Base-by-base conservation (phyloP, 2,113 vertebrate genomes). In the Uropsilus gracilis region DNA sequence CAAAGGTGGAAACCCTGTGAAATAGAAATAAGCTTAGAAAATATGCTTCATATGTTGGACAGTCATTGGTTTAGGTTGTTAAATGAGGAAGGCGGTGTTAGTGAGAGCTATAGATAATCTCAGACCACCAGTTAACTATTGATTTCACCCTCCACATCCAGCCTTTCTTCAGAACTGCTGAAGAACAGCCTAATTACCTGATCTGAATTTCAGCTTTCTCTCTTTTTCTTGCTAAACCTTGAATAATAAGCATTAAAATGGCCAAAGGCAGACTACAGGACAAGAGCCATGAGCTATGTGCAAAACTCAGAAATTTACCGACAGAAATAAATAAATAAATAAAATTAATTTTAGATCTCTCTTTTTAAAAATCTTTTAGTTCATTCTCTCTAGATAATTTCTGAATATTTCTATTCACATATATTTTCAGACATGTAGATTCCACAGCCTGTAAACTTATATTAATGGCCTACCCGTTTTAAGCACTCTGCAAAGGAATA, bases 161-260 rank as follows among this genome's bases (percentile, higher is more conserved):
- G 6, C 20, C 50, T 73, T 86, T 76, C 46, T 37, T 30, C 76
- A 75, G 69, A 71, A 32, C 75, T 71, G 26, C n/a, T 57, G 39
- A 42, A 61, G 61, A 75, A 86, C 46, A 78, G 75, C 61, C 94
- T 91, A 78, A 93, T 96, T 86, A 77, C 73, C 44, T 73, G 24
- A 77, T 84, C 28, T 83, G 85, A 90, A 90, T 94, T 95, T 91
- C 55, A 89, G 34, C 48, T 69, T 69, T 72, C 71, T 84, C 17
- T 64, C 34, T 57, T 64, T 90, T 89, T 80, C 63, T 94, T 61
- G 22, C 11, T 59, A 76, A 71, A 17, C 86, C 86, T 96, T 95
- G 94, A 93, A 90, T 91, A 90, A 93, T 69, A 42, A 94, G 80
- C 76, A 85, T 76, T 17, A 28, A 75, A 83, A 88, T 82, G 50